Conservation (phyloP, 2,113 vertebrate genomes). For the Gopherus flavomarginatus region DNA sequence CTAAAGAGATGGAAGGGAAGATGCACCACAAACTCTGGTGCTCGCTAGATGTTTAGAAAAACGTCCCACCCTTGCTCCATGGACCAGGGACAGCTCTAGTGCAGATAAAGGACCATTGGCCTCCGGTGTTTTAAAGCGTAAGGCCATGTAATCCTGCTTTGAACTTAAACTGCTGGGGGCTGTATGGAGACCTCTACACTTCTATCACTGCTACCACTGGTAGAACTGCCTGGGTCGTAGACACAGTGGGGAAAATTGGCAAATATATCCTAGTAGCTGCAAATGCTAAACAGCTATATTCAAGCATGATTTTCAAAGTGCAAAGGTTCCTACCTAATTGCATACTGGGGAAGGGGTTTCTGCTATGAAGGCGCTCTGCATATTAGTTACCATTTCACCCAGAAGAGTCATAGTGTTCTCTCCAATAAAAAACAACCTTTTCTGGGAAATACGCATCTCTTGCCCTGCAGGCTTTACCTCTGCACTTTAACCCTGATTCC, state of each 20-base stretch:
- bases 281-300: slow-evolving; percentile 4
- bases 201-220: background rate
- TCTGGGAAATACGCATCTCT: background rate
- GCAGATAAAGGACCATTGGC: background rate
- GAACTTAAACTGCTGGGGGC: background rate
- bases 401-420: background rate
- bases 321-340: background rate
- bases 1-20: slow-evolving; percentile 35
- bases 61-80: slow-evolving; percentile 14
- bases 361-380: background rate
- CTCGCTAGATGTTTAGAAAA: background rate
- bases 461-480: background rate
- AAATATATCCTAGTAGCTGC: background rate
- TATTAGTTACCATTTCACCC: background rate
- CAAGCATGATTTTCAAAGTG: background rate
- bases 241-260: background rate
- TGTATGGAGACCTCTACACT: background rate
- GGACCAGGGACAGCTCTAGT: background rate
- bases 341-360: background rate
- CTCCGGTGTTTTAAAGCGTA: background rate
- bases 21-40: background rate
- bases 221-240: background rate
- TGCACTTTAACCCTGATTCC: background rate
- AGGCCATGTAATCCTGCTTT: accelerated
- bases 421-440: background rate